A percentile compares a stretch with the other conserved stretches of the same genome.
Conservation (phyloP, 2,888 invertebrate species). For the Hirtodrosophila trivittata region DNA sequence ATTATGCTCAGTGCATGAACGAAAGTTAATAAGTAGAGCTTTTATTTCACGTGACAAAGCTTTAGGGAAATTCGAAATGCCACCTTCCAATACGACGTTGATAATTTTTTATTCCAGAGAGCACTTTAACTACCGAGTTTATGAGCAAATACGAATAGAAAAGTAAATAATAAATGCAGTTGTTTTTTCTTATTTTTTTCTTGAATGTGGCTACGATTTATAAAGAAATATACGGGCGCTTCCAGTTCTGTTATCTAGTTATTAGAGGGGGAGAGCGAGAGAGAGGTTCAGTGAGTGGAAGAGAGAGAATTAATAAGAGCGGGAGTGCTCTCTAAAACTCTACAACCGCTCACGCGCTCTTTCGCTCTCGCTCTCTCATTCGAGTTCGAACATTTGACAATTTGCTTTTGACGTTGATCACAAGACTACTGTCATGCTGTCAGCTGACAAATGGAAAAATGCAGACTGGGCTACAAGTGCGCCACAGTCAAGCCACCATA, state of each 20-base stretch:
- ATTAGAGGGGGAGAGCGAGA: slow-evolving; percentile 12
- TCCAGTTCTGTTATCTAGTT: slow-evolving; percentile 42
- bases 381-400: slow-evolving; percentile 78
- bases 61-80: slow-evolving; percentile 67
- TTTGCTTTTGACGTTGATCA: slow-evolving; percentile 77
- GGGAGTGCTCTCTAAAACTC: slow-evolving; percentile 4
- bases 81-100: slow-evolving; percentile 29
- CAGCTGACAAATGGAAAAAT: slow-evolving; percentile 75
- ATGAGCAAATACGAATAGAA: slow-evolving; percentile 14
- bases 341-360: slow-evolving; percentile 20
- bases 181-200: slow-evolving; percentile 11
- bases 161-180: slow-evolving; percentile 20
- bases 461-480: slow-evolving; percentile 34
- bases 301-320: slow-evolving; percentile 15
- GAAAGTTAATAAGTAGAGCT: slow-evolving; percentile 62
- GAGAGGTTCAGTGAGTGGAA: slow-evolving; percentile 7
- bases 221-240: slow-evolving; percentile 48
- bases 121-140: no score
- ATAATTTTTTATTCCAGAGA: slow-evolving; percentile 35
- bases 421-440: slow-evolving; percentile 77
- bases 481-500: slow-evolving; percentile 47
- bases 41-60: slow-evolving; percentile 75
- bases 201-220: slow-evolving; percentile 10
- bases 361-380: slow-evolving; percentile 50
- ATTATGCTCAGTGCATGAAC: slow-evolving; percentile 28